phyloP scores from a whole-genome alignment of 2,888 invertebrate genomes.

The Harmothoe impar region DNA sequence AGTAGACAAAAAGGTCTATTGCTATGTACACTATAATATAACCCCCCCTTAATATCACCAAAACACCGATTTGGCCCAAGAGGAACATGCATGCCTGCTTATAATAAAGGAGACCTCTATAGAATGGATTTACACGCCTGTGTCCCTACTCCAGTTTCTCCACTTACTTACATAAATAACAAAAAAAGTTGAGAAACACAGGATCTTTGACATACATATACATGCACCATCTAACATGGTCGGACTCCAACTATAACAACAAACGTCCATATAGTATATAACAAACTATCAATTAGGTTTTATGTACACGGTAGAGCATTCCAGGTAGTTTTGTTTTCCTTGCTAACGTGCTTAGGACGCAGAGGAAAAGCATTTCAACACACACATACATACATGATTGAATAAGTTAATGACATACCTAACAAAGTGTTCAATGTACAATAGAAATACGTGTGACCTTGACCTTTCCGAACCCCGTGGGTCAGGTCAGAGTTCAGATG shows the following conservation, averaged over 20 bases:
- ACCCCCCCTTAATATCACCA: background rate
- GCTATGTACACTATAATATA: constrained; percentile 5
- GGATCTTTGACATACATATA: constrained; percentile 11
- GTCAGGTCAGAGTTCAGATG: background rate
- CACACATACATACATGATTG: constrained; percentile 9
- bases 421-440: constrained; percentile 45
- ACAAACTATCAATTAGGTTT: constrained; percentile 53
- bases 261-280: constrained; percentile 21
- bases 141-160: background rate
- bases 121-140: background rate
- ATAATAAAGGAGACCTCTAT: background rate
- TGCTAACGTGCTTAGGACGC: constrained; percentile 18
- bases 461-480: background rate
- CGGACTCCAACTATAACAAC: constrained; percentile 30
- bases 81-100: background rate
- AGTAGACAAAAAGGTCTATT: constrained; percentile 34
- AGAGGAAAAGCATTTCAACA: constrained; percentile 42
- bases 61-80: no score
- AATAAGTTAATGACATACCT: constrained; percentile 2
- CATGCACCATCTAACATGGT: constrained; percentile 3
- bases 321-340: constrained; percentile 53
- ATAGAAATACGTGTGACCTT: constrained; percentile 23
- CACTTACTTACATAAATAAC: background rate
- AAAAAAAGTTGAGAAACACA: background rate
- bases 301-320: constrained; percentile 56